These are phyloP conservation scores for Nasalis larvatus DNA, from an alignment of 2,113 vertebrate genomes.

Conservation along the genomic window DNA sequence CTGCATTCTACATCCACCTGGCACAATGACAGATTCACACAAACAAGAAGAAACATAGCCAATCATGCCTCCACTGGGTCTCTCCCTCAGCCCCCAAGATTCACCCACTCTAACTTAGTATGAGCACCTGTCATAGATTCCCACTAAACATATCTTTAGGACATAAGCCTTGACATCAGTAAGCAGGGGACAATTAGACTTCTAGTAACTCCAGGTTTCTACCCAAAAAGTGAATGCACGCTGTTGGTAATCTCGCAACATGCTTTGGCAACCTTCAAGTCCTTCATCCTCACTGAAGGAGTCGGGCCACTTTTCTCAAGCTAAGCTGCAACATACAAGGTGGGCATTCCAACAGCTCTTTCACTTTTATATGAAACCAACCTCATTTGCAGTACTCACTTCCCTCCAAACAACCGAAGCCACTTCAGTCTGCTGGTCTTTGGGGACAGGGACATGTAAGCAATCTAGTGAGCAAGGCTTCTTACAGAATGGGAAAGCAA, in stretches of 20 bases:
- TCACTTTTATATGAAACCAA: background rate
- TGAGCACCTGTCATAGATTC: background rate
- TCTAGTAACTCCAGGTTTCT: background rate
- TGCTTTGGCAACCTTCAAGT: background rate
- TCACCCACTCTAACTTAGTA: background rate
- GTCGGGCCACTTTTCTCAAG: background rate
- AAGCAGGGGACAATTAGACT: background rate
- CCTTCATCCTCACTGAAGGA: background rate
- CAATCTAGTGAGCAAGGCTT: background rate
- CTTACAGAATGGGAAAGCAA: background rate
- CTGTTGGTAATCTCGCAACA: background rate
- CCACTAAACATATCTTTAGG: background rate
- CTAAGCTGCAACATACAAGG: background rate
- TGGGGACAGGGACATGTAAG: background rate
- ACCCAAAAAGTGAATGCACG: background rate
- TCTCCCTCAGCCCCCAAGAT: background rate
- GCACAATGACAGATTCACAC: background rate
- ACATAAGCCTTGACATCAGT: background rate
- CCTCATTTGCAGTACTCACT: background rate
- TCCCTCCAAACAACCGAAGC: background rate
- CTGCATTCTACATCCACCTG: background rate
- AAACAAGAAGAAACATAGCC: background rate
- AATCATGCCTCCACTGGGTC: background rate
- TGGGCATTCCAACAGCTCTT: too few species aligned
- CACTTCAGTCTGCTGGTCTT: background rate